Percentiles rank a stretch among this genome's conserved stretches.
Evolutionary conservation across 2,797 vertebrate genomes (phyloP).

Genomic region (Pseudocheirus occidentalis): DNA sequence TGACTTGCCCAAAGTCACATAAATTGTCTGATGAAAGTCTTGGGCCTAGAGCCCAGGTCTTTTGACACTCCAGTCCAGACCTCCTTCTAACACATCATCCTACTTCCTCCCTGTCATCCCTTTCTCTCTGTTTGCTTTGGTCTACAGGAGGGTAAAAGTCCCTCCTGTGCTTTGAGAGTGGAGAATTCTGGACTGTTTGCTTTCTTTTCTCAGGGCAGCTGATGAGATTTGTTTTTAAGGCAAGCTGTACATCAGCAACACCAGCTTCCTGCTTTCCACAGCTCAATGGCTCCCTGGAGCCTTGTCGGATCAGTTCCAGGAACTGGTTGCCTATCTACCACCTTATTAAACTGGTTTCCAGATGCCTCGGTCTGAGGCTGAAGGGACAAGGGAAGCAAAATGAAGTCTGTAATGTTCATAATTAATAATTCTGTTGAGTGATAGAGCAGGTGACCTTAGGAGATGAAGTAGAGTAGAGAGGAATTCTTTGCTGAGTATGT

Average conservation of each 20-base stretch:
- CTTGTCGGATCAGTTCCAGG: slow-evolving; percentile 58
- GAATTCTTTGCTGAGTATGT: neutral
- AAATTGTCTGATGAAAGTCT: neutral
- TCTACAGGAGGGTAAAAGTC: slow-evolving; percentile 24
- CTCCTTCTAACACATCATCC: neutral
- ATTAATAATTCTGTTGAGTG: slow-evolving; percentile 48
- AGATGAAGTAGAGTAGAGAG: neutral
- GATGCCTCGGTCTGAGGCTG: slow-evolving; percentile 68
- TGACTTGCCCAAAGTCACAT: neutral
- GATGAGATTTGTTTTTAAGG: slow-evolving; percentile 47
- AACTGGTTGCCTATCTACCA: slow-evolving; percentile 70
- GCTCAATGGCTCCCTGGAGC: slow-evolving; percentile 70
- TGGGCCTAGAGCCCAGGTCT: neutral
- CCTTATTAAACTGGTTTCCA: slow-evolving; percentile 77
- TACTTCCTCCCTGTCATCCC: neutral
- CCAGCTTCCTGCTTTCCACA: slow-evolving; percentile 69
- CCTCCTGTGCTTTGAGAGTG: neutral
- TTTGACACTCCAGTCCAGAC: neutral
- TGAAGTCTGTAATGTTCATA: slow-evolving; percentile 10
- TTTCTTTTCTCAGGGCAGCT: slow-evolving; percentile 30
- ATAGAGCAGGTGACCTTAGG: slow-evolving; percentile 40
- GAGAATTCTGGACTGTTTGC: neutral
- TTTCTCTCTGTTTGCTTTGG: slow-evolving; percentile 39
- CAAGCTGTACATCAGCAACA: slow-evolving; percentile 54
- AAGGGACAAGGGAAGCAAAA: slow-evolving; percentile 57